Conservation (phyloP, 2,888 invertebrate genomes). For the Mactromeris polynyma region DNA sequence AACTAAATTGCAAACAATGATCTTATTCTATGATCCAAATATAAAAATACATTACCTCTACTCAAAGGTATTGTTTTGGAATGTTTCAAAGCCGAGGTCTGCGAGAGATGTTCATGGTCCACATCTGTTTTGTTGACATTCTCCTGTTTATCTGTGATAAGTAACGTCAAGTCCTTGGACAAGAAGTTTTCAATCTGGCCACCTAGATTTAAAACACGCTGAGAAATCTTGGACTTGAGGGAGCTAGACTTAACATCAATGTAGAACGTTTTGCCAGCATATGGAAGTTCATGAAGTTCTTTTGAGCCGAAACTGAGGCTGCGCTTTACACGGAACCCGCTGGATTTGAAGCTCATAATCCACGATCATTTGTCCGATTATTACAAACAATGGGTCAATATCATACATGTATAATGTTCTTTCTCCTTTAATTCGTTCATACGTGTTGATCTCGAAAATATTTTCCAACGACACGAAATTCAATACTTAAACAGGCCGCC, state of each 20-base stretch:
- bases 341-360: conserved; percentile 56
- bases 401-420: not conserved
- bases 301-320: conserved; percentile 61
- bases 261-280: conserved; percentile 64
- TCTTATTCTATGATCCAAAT: no score
- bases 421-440: not conserved
- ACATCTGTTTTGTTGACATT: not conserved
- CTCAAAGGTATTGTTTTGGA: conserved; percentile 60
- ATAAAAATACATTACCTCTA: conserved; percentile 58
- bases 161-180: conserved; percentile 69
- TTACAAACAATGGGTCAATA: not conserved
- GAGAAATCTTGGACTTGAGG: conserved; percentile 56
- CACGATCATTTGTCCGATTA: not conserved
- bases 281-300: conserved; percentile 61
- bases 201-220: conserved; percentile 66
- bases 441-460: not conserved
- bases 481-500: conserved; percentile 35
- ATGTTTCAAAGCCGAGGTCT: not conserved
- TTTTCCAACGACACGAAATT: not conserved
- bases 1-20: no score
- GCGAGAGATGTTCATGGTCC: not conserved
- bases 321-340: conserved; percentile 61
- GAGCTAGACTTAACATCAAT: conserved; percentile 69
- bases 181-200: conserved; percentile 73
- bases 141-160: conserved; percentile 68